Conservation (phyloP, 2,888 invertebrate species). For the Netelia melanura region DNA sequence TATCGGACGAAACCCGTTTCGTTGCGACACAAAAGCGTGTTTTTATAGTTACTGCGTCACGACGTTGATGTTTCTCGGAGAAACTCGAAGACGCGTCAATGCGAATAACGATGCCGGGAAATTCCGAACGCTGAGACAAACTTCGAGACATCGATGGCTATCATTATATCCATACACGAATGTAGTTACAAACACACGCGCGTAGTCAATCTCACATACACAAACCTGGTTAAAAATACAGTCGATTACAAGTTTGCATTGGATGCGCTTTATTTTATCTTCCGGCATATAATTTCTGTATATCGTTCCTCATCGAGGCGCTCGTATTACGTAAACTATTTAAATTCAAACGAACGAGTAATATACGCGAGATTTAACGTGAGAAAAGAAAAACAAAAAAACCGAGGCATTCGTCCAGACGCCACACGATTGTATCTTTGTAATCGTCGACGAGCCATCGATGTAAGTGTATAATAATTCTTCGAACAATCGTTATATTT, state of each 20-base stretch:
- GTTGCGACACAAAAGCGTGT: conserved; percentile 16
- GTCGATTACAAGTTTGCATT: conserved; percentile 38
- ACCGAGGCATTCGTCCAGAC: conserved; percentile 31
- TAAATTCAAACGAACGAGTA: conserved; percentile 24
- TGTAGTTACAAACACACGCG: not conserved
- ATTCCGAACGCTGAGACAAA: conserved; percentile 49
- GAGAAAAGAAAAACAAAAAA: conserved; percentile 13
- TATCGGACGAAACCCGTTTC: conserved; percentile 15
- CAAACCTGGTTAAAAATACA: conserved; percentile 29
- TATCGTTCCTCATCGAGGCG: conserved; percentile 1
- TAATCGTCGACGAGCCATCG: conserved; percentile 33
- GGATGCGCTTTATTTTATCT: conserved; percentile 29
- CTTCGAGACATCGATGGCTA: conserved; percentile 20
- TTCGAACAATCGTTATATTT: not conserved
- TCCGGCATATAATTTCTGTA: conserved; percentile 4
- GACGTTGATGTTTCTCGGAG: conserved; percentile 3
- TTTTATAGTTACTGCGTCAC: conserved; percentile 25
- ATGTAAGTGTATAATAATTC: conserved; percentile 11
- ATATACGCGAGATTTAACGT: conserved; percentile 11
- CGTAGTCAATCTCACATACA: no score
- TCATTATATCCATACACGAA: conserved; percentile 23
- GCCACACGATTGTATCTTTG: not conserved
- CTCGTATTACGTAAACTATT: conserved; percentile 11
- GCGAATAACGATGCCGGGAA: conserved; percentile 50
- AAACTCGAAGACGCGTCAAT: not conserved